Conservation (phyloP, 2,888 invertebrate genomes). For the Crocallis elinguaria region DNA sequence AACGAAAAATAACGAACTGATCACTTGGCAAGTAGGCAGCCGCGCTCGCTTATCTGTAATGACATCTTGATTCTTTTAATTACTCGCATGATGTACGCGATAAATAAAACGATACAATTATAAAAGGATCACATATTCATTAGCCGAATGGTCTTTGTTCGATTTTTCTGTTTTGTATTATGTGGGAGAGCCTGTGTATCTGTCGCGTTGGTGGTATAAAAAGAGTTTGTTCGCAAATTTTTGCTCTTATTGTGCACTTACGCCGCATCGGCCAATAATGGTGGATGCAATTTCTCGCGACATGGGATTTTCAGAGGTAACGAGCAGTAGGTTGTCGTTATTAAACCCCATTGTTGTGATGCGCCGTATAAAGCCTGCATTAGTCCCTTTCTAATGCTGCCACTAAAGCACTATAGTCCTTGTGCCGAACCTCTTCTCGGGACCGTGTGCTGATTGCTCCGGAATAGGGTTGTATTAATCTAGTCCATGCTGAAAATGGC, state of each 20-base stretch:
- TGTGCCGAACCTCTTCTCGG: conserved; percentile 42
- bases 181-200: conserved; percentile 15
- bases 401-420: conserved; percentile 70
- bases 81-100: conserved; percentile 43
- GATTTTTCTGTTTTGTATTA: conserved; percentile 25
- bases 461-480: conserved; percentile 19
- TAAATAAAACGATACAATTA: conserved; percentile 43
- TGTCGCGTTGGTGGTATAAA: conserved; percentile 26
- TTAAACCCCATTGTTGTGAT: conserved; percentile 75
- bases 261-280: conserved; percentile 63
- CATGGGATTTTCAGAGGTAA: conserved; percentile 67
- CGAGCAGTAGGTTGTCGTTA: conserved; percentile 69
- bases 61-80: conserved; percentile 48
- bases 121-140: conserved; percentile 33
- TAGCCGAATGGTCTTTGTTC: conserved; percentile 28
- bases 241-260: conserved; percentile 66
- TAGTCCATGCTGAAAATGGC: not conserved
- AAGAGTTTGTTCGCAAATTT: conserved; percentile 44
- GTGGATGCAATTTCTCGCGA: conserved; percentile 64
- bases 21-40: conserved; percentile 30
- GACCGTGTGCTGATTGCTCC: conserved; percentile 16
- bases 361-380: conserved; percentile 66
- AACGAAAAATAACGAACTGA: conserved; percentile 42
- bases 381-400: conserved; percentile 69
- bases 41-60: conserved; percentile 36